Evolutionary conservation across 2,797 vertebrate species (phyloP).

Genomic region (Rhinatrema bivittatum): DNA sequence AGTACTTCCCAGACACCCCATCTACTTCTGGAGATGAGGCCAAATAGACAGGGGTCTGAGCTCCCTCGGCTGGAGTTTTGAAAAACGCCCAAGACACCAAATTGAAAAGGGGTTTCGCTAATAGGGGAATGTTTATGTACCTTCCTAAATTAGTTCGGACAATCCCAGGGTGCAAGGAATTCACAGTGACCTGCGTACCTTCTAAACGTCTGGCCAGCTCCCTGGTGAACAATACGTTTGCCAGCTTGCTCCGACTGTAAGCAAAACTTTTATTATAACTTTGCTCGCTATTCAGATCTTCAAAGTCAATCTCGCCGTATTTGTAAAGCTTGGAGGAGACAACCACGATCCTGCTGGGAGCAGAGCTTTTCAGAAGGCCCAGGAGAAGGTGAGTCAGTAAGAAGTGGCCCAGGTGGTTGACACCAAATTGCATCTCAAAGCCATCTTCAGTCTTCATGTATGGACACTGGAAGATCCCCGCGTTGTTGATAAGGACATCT

Average conservation of each 20-base stretch:
- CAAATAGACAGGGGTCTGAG: slow-evolving; percentile 74
- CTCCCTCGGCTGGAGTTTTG: slow-evolving; percentile 75
- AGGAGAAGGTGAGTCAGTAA: slow-evolving; percentile 84
- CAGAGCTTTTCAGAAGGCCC: slow-evolving; percentile 76
- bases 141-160: slow-evolving; percentile 83
- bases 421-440: slow-evolving; percentile 90
- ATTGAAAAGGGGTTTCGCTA: slow-evolving; percentile 75
- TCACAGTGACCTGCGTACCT: slow-evolving; percentile 70
- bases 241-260: slow-evolving; percentile 81
- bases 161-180: slow-evolving; percentile 79
- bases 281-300: slow-evolving; percentile 79
- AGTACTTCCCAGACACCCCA: slow-evolving; percentile 72
- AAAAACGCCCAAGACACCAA: slow-evolving; percentile 78
- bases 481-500: slow-evolving; percentile 84
- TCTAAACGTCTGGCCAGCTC: slow-evolving; percentile 72
- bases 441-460: slow-evolving; percentile 85
- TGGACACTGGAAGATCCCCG: slow-evolving; percentile 86
- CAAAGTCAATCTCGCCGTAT: slow-evolving; percentile 82
- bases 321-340: slow-evolving; percentile 91
- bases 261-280: slow-evolving; percentile 75
- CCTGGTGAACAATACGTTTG: slow-evolving; percentile 80
- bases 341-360: slow-evolving; percentile 78
- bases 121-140: slow-evolving; percentile 64
- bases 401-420: slow-evolving; percentile 94
- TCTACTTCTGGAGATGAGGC: slow-evolving; percentile 76